Evolutionary conservation across 2,797 vertebrate species (phyloP), one percentile per base, ranked within the genome.

Genomic region (Fistularia commersonii): DNA sequence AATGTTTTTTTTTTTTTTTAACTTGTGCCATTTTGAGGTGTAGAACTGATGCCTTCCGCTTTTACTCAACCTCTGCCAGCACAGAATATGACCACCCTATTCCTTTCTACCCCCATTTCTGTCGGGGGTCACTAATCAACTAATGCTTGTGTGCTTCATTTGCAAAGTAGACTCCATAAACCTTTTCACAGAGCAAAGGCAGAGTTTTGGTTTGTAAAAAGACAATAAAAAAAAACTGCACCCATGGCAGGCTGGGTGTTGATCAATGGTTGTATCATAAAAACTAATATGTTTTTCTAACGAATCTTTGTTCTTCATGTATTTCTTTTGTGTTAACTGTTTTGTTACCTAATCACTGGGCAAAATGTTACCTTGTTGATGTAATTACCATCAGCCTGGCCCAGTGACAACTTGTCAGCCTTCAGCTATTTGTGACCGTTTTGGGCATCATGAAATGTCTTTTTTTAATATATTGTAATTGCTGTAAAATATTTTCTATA

Each of bases 381-480:
- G 40, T 63, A 69, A 64, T 74, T 31, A 33, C 14, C 38, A 46
- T 70, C 51, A 54, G 9, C 52, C 50, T 70, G 72, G 78, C 48
- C 51, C 2, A 0, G 57, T 44, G 47, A 65, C 32, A 64, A 57
- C 51, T 35, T 64, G 64, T 73, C 72, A 81, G 60, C 72, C 69
- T 73, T 68, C 64, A 51, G 50, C 77, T 70, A 78, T 64, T 66
- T 76, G 67, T 81, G 76, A 79, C 51, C 23, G 38, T 60, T 66
- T 64, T 47, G 41, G 32, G 41, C 55, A 48, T 92, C 86, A 91
- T 89, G 86, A 92, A 2, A 91, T 66, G 3, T 1, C 33, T 52
- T 60, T 61, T 54, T 55, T 61, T 49, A 56, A 41, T 45, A 58
- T 49, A 57, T 51, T 70, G 77, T 82, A 65, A 67, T 78, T 72